phyloP scores from a whole-genome alignment of 2,113 vertebrate species.

The Tenebrosternarchus preto region DNA sequence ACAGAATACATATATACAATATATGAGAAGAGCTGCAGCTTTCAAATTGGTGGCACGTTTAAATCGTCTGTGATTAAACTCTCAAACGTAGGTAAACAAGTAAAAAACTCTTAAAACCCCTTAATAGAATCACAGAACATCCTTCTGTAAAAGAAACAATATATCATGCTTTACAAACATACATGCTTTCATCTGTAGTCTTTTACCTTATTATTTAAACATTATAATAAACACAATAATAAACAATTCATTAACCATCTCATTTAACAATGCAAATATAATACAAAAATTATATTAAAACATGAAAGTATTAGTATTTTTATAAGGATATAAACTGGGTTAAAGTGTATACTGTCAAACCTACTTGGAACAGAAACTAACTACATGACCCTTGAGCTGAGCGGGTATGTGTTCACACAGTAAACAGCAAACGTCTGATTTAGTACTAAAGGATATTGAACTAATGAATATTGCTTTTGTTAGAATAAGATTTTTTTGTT shows the following conservation, averaged over 20 bases:
- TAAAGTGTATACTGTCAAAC: slow-evolving; percentile 32
- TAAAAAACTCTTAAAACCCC: not conserved
- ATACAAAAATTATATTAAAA: not conserved
- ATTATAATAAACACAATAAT: no score
- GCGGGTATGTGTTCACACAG: slow-evolving; percentile 24
- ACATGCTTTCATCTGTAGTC: no score
- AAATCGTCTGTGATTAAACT: not conserved
- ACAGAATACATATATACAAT: no score
- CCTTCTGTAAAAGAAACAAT: not conserved
- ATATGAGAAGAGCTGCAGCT: not conserved
- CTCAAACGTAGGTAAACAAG: not conserved
- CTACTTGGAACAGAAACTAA: slow-evolving; percentile 23
- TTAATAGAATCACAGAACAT: no score
- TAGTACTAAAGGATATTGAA: not conserved
- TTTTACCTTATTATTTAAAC: no score
- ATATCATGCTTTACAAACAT: no score
- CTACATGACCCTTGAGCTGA: slow-evolving; percentile 45
- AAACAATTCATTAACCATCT: no score
- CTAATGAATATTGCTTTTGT: not conserved
- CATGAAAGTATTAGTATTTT: not conserved
- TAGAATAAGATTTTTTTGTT: not conserved
- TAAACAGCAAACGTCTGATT: slow-evolving; percentile 14
- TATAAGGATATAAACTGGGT: slow-evolving; percentile 35
- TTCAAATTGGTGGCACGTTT: not conserved
- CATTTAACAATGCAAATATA: not conserved